These are phyloP conservation scores for Triplophysa bombifrons DNA, from an alignment of 2,797 vertebrate genomes.

Conservation along the genomic window DNA sequence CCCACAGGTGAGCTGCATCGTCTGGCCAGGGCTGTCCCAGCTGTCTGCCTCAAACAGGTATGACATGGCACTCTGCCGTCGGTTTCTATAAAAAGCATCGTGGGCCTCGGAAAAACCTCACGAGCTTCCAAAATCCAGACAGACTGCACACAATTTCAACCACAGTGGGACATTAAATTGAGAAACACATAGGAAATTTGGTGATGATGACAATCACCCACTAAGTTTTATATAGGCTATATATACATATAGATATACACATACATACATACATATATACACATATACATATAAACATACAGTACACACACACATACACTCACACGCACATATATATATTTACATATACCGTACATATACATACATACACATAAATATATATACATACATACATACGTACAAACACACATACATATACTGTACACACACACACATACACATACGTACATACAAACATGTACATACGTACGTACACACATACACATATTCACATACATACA, in stretches of 20 bases:
- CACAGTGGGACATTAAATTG: conserved; percentile 23
- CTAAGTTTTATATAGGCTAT: neutral
- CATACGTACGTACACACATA: no score
- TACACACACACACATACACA: no score
- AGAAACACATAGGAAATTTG: conserved; percentile 8
- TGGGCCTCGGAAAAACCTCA: conserved; percentile 29
- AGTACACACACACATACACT: neutral
- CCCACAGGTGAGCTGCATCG: conserved; percentile 59
- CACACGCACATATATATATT: no score
- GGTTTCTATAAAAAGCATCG: conserved; percentile 22
- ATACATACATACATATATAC: no score
- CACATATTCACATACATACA: no score
- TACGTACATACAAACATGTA: no score
- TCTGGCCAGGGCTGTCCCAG: conserved; percentile 48
- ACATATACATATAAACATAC: no score
- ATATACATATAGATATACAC: no score
- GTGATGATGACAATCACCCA: neutral
- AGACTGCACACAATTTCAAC: conserved; percentile 15
- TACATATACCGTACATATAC: no score
- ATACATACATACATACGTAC: neutral
- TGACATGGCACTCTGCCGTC: neutral
- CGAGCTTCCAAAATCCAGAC: conserved; percentile 37
- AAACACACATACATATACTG: neutral
- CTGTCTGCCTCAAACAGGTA: conserved; percentile 47
- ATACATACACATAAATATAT: no score